Evolutionary conservation across 2,113 vertebrate genomes (phyloP), one percentile per base, ranked within the genome.

Genomic region (Corythoichthys intestinalis): DNA sequence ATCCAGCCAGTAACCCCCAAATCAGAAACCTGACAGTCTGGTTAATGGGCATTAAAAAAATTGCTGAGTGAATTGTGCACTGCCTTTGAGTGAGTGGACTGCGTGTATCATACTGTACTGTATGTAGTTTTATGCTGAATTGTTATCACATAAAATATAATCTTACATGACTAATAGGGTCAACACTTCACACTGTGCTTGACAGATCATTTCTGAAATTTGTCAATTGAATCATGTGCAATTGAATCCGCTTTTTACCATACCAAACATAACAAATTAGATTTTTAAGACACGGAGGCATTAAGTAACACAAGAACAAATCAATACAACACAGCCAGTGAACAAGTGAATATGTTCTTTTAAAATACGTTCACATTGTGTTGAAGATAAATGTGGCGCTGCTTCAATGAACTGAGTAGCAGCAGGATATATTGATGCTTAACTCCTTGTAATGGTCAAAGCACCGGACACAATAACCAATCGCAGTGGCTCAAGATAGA

Each of bases 1-100:
- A 92, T 99, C 79, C 97, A 99, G 71, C 97, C 97, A 50, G 73
- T 83, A 1, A 85, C 46, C 65, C 57, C 82, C 28, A 89, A 88
- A 76, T 81, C 93, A 0, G 93, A 94, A 75, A 95, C 96, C 88
- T 98, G 95, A 72, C 57, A 39, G 74, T 69, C 67, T 67, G 83
- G 73, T 80, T 82, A 72, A 78, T 77, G 63, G 65, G 65, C 60
- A 66, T 2, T 35, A 64, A 4, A 56, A 49, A 17, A 57, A 34
- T 65, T 47, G 20, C 6, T 34, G 61, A 63, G 20, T 34, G 44
- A 14, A 47, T 20, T n/a, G 20, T 58, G 28, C 14, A 12, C 44
- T 20, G 20, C 17, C 17, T 44, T 20, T 20, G 39, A 47, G 44
- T 47, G 61, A 63, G 12, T 63, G 13, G 14, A 60, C 38, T 12